Conservation (phyloP, 2,797 vertebrate genomes). For the Dipus sagitta region DNA sequence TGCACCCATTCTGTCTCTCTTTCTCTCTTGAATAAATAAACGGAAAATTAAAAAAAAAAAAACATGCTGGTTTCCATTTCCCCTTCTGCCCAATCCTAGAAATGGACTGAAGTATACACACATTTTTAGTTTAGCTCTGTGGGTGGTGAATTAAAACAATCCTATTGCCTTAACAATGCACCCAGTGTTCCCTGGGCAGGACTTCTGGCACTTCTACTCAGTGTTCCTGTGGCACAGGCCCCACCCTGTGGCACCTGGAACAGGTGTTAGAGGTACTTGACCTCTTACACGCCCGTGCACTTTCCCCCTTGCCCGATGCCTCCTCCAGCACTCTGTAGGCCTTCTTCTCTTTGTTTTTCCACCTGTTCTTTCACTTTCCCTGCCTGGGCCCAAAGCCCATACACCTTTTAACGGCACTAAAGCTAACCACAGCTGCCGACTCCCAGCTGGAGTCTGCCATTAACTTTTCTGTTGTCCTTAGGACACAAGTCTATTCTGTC, state of each 20-base stretch:
- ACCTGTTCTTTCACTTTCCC: not conserved
- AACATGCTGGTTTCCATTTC: conserved; percentile 22
- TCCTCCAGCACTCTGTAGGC: not conserved
- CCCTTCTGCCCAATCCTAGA: conserved; percentile 54
- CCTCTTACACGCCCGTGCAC: not conserved
- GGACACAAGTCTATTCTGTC: conserved; percentile 13
- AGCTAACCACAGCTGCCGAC: conserved; percentile 40
- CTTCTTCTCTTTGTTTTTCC: conserved; percentile 9
- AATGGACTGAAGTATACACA: not conserved
- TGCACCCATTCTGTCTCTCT: too few relatives aligned
- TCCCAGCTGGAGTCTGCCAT: not conserved
- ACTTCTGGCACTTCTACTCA: not conserved
- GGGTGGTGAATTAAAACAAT: conserved; percentile 41
- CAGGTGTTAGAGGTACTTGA: conserved; percentile 42
- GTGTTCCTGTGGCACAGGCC: not conserved
- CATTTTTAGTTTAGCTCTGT: conserved; percentile 20
- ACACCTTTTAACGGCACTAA: conserved; percentile 60
- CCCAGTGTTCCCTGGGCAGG: conserved; percentile 5
- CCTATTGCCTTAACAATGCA: not conserved
- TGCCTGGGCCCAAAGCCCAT: not conserved
- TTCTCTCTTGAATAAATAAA: too few relatives aligned
- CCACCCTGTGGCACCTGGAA: conserved; percentile 10
- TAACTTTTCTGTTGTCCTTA: conserved; percentile 23
- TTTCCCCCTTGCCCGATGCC: not conserved
- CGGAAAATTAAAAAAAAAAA: too few relatives aligned